phyloP scores from a whole-genome alignment of 2,797 vertebrate genomes.

The Rallus crepitans region DNA sequence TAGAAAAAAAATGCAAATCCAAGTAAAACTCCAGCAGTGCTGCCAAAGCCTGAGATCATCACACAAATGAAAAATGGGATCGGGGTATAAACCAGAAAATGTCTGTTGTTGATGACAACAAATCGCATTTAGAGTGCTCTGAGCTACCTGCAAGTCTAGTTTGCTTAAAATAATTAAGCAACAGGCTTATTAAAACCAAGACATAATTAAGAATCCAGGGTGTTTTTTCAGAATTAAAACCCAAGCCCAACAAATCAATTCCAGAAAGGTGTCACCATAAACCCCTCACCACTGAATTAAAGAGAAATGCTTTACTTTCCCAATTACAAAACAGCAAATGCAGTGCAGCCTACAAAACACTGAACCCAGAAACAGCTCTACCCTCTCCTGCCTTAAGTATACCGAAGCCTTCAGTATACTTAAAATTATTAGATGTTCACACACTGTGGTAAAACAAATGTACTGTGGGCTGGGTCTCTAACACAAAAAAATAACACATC shows the following conservation, averaged over 20 bases:
- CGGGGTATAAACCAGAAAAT: background rate
- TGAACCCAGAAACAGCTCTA: background rate
- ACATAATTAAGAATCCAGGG: background rate
- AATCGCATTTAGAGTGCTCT: slow-evolving; percentile 10
- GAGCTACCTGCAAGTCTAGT: slow-evolving; percentile 7
- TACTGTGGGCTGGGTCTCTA: background rate
- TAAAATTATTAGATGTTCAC: background rate
- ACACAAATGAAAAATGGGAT: background rate
- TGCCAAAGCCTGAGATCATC: slow-evolving; percentile 6
- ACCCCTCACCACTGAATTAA: background rate
- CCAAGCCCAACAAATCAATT: background rate
- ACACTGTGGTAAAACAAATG: background rate
- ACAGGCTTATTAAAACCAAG: background rate
- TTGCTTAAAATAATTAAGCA: slow-evolving; percentile 17
- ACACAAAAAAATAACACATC: background rate
- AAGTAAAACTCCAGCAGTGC: background rate
- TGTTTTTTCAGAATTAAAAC: background rate
- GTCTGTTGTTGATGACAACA: slow-evolving; percentile 38
- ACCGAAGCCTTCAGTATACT: background rate
- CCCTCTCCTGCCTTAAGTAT: background rate
- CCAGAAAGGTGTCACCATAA: background rate
- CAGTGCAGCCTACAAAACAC: background rate
- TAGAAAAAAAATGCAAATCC: background rate
- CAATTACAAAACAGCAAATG: background rate
- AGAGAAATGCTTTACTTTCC: background rate